Evolutionary conservation across 2,797 vertebrate genomes (phyloP).

Genomic region (Onychomys arenicola): DNA sequence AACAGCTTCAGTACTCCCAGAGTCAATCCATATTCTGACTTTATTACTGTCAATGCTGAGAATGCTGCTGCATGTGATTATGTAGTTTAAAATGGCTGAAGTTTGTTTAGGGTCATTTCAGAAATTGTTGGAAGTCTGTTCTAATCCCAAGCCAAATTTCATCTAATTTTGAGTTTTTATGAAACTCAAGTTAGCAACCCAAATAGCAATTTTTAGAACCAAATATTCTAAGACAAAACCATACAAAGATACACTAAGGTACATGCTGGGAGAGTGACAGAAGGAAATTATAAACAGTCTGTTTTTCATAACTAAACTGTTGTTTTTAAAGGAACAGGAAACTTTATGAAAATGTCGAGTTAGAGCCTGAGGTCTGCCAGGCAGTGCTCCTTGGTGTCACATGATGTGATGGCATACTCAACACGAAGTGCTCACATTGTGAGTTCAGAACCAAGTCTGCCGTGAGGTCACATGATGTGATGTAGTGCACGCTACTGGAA

Average conservation of each 20-base stretch:
- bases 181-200: neutral
- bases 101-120: neutral
- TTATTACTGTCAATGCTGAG: neutral
- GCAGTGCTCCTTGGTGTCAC: neutral
- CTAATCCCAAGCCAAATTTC: neutral
- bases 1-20: neutral
- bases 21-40: neutral
- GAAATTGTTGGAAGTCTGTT: neutral
- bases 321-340: neutral
- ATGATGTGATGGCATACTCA: fast-evolving
- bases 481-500: fast-evolving
- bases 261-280: too few species aligned
- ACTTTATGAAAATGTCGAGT: too few species aligned
- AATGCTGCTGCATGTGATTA: neutral
- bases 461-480: neutral
- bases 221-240: neutral
- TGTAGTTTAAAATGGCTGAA: neutral
- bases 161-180: neutral
- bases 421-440: neutral
- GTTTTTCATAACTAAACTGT: neutral
- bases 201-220: neutral
- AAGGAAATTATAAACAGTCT: neutral
- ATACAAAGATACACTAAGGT: neutral
- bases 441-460: neutral
- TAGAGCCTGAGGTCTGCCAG: neutral